Evolutionary conservation across 2,888 invertebrate species (phyloP), one percentile per base, ranked within the genome.

Genomic region (Cremastobaeus sp.): DNA sequence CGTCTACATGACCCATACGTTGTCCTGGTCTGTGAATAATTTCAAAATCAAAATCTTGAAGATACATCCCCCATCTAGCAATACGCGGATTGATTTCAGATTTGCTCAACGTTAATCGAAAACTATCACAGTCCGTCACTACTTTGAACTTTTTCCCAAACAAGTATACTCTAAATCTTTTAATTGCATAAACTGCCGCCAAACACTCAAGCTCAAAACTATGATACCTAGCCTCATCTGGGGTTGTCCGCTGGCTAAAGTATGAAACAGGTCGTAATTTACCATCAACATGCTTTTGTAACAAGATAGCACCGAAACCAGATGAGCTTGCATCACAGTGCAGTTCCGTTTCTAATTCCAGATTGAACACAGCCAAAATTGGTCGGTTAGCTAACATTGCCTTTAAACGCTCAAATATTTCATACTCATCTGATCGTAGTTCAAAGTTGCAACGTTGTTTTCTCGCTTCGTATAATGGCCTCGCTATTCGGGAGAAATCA

Each of bases 401-500:
- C 14, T 47, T 47, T 37, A 59, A 59, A 5, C 8, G 8, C 4
- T 37, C 37, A 37, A 30, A 47, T 1, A 17, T 17, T 30, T 47
- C 47, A 17, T 17, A 30, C n/a, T 83, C 78, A 14, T 76, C 34
- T 12, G 14, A 20, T 0, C 72, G 74, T 50, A 82, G 82, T 18
- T 65, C 30, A 73, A 82, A 84, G 8, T 52, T 21, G 14, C 28
- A n/a, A n/a, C n/a, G n/a, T n/a, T n/a, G n/a, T n/a, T 68, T 32
- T 12, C 18, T 14, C 2, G 32, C 11, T 2, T 45, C 18, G 9
- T 57, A 43, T 1, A 37, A 14, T 0, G 37, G 15, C 11, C 5
- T 2, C 32, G 32, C 32, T n/a, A 32, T 8, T 15, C 14, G 15
- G 11, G 14, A 37, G 14, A 15, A 14, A 14, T 14, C 14, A 2